Evolutionary conservation across 2,797 vertebrate genomes (phyloP), one percentile per base, ranked within the genome.

Genomic region (Pterois miles): DNA sequence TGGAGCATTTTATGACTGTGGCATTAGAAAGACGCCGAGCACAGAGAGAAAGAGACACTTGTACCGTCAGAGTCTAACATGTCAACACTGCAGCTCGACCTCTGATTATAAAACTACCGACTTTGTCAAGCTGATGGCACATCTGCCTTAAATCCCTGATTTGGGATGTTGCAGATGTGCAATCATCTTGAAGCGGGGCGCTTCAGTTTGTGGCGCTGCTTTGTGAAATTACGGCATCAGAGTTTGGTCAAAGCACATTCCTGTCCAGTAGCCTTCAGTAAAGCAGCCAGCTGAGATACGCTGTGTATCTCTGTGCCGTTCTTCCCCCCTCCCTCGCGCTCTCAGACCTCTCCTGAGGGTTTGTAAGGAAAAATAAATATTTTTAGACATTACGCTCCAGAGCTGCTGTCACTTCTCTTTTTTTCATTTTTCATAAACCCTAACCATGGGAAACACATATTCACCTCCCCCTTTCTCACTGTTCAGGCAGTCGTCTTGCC

Each of bases 371-470:
- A 93, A 93, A 93, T 92, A 89, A 86, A 92, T 94, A 95, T 95
- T 95, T 96, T 95, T 96, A 95, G 94, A 93, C 71, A 86, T 90
- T 83, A 77, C 76, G 66, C 84, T 92, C 85, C 85, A 88, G 82
- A 88, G 82, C 86, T 89, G 92, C 92, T 93, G 91, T 94, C 93
- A 92, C 85, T 87, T 89, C 65, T 81, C 36, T 78, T 82, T 67
- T 80, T 88, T 66, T 78, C 48, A 85, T 88, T 92, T 93, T 88
- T 91, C 74, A 91, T 89, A 83, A 91, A 89, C 81, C 69, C 82
- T 73, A 87, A 89, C 93, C 94, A 91, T 95, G 95, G 95, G 95
- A 96, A 96, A 94, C 88, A 78, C 84, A 80, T 77, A 85, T 90
- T 77, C 85, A 92, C 90, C 91, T 90, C 91, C 92, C 87, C 86